A percentile compares a stretch with the other conserved stretches of the same genome.
These are phyloP conservation scores for Ypsolopha sequella DNA, from an alignment of 2,888 invertebrate species.

Conservation along the genomic window DNA sequence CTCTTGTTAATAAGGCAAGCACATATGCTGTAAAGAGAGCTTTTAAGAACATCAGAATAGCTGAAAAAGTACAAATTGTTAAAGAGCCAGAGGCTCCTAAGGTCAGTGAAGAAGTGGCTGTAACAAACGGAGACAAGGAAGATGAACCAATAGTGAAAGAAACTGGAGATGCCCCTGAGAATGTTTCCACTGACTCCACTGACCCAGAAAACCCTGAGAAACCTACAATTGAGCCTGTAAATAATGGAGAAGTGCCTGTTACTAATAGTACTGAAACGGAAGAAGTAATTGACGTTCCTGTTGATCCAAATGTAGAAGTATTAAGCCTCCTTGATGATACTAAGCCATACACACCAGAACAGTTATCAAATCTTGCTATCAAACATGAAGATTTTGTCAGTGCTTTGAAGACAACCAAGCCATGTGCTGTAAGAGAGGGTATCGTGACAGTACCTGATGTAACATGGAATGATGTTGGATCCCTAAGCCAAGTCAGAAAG, in stretches of 20 bases:
- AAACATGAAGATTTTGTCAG: slow-evolving; percentile 81
- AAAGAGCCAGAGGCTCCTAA: slow-evolving; percentile 7
- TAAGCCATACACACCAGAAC: slow-evolving; percentile 72
- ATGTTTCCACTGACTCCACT: slow-evolving; percentile 11
- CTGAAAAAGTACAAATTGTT: slow-evolving; percentile 9
- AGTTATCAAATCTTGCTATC: slow-evolving; percentile 75
- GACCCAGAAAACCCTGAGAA: slow-evolving; percentile 21
- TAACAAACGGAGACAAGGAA: slow-evolving; percentile 53
- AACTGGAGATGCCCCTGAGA: slow-evolving; percentile 19
- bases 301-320: slow-evolving; percentile 57
- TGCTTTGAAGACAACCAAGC: slow-evolving; percentile 87
- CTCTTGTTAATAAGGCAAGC: slow-evolving; percentile 89
- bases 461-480: slow-evolving; percentile 97
- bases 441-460: slow-evolving; percentile 98
- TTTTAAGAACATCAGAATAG: slow-evolving; percentile 38
- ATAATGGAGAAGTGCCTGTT: slow-evolving; percentile 6
- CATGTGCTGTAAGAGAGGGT: slow-evolving; percentile 95
- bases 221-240: slow-evolving; percentile 14
- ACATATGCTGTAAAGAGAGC: slow-evolving; percentile 84
- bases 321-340: slow-evolving; percentile 76
- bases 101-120: slow-evolving; percentile 23
- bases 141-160: slow-evolving; percentile 14
- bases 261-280: slow-evolving; percentile 15
- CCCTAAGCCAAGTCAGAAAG: slow-evolving; percentile 86
- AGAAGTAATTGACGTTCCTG: slow-evolving; percentile 22